A percentile compares a stretch with the other conserved stretches of the same genome.
Evolutionary conservation across 2,888 invertebrate genomes (phyloP).

Genomic region (Chrysolina oricalcia): DNA sequence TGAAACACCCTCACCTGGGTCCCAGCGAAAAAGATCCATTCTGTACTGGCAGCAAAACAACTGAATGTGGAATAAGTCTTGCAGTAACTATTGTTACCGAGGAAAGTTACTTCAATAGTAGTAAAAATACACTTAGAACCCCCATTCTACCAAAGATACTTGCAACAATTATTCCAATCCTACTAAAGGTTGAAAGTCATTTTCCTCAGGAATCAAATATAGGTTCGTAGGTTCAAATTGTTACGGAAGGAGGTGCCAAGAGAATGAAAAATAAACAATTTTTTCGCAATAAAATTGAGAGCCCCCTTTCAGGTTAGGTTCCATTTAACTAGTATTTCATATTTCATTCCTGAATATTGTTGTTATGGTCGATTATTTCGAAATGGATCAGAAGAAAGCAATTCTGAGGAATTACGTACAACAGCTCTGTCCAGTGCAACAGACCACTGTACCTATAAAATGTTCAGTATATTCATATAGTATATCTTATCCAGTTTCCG

Average conservation of each 20-base stretch:
- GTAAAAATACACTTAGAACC: too few relatives aligned
- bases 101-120: background rate
- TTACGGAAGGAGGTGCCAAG: background rate
- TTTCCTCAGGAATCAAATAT: background rate
- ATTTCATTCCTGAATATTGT: background rate
- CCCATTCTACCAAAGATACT: background rate
- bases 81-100: background rate
- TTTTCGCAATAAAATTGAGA: background rate
- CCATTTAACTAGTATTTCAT: background rate
- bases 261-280: background rate
- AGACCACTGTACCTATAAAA: constrained; percentile 42
- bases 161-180: background rate
- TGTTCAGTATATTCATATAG: constrained; percentile 25
- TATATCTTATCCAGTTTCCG: constrained; percentile 33
- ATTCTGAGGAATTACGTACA: background rate
- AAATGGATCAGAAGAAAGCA: background rate
- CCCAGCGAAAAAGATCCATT: too few relatives aligned
- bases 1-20: too few relatives aligned
- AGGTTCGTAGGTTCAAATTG: background rate
- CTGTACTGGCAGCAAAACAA: too few relatives aligned
- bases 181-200: background rate
- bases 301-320: background rate
- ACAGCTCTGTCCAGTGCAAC: constrained; percentile 53
- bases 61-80: too few relatives aligned
- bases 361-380: background rate